Evolutionary conservation across 2,797 vertebrate species (phyloP), one percentile per base, ranked within the genome.

Genomic region (Esox lucius): DNA sequence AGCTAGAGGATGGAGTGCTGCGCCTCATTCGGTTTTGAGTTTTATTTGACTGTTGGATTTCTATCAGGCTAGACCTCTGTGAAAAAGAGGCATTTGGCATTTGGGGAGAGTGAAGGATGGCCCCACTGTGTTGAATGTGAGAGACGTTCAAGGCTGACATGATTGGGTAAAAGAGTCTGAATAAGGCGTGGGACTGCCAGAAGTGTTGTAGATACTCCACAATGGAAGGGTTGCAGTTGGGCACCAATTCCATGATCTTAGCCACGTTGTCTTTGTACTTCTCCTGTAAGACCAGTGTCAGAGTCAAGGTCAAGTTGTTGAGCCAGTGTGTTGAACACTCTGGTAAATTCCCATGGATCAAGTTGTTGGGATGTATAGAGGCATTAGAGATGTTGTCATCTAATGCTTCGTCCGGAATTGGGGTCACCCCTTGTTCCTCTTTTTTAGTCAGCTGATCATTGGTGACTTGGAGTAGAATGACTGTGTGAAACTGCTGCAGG

Each of bases 121-220:
- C 35, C n/a, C 35, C 42, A 13, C 6, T 64, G 39, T 19, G 64
- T 22, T 48, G 59, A 39, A 48, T 64, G 15, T 48, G 28, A 39
- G 59, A 73, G 22, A 64, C 26, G 24, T 73, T 73, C 39, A 64
- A 31, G 16, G 26, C 13, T 19, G 74, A 69, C 4, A 75, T 26
- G 22, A 75, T 12, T 5, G 22, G 19, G 49, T 70, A 75, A n/a
- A 75, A 61, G 17, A 49, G 49, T n/a, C 62, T 42, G 19, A 70
- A 75, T 31, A 75, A 16, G 31, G 66, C 28, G 11, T 75, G 67
- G 66, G 65, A 53, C 19, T 75, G 22, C 74, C 74, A 75, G 74
- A 75, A 75, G n/a, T 56, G 19, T 11, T 35, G 24, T 11, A 75
- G 49, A 35, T 68, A 17, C 9, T 26, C 6, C 24, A 75, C 67